Conservation (phyloP, 2,888 invertebrate genomes). For the Agrotis exclamationis region DNA sequence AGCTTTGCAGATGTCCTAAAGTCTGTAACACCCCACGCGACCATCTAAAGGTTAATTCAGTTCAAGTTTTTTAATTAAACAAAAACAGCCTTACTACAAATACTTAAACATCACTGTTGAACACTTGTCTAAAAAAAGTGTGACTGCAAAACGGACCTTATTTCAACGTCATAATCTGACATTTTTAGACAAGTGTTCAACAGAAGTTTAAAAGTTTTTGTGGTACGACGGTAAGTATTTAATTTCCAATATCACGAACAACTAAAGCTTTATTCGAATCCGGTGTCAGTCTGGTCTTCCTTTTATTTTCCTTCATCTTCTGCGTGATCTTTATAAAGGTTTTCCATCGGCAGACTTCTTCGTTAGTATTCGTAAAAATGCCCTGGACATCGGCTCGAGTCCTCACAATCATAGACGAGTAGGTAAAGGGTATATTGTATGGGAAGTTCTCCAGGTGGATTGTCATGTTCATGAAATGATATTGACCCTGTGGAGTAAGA, state of each 20-base stretch:
- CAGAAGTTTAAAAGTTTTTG: too few relatives aligned
- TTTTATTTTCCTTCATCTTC: constrained; percentile 45
- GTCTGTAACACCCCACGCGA: too few relatives aligned
- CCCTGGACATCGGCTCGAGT: constrained; percentile 61
- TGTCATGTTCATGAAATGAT: constrained; percentile 56
- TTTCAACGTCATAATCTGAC: too few relatives aligned
- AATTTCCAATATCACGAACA: neutral
- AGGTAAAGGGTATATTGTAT: constrained; percentile 62
- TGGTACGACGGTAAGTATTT: too few relatives aligned
- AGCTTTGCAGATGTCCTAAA: too few relatives aligned
- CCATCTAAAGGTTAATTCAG: neutral
- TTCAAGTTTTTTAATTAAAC: neutral
- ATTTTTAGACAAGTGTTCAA: too few relatives aligned
- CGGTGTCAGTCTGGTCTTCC: constrained; percentile 11
- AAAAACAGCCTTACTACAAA: too few relatives aligned
- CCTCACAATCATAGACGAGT: constrained; percentile 59
- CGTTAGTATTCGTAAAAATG: constrained; percentile 49
- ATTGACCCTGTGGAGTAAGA: constrained; percentile 56
- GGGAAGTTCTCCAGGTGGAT: constrained; percentile 65
- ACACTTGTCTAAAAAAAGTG: too few relatives aligned
- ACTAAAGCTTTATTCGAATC: neutral
- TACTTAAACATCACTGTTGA: too few relatives aligned
- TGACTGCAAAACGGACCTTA: too few relatives aligned
- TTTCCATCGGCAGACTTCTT: constrained; percentile 57
- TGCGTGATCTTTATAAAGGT: constrained; percentile 60